These are phyloP conservation scores for Sebastes vulpes DNA, from an alignment of 2,797 vertebrate species.

Conservation along the genomic window DNA sequence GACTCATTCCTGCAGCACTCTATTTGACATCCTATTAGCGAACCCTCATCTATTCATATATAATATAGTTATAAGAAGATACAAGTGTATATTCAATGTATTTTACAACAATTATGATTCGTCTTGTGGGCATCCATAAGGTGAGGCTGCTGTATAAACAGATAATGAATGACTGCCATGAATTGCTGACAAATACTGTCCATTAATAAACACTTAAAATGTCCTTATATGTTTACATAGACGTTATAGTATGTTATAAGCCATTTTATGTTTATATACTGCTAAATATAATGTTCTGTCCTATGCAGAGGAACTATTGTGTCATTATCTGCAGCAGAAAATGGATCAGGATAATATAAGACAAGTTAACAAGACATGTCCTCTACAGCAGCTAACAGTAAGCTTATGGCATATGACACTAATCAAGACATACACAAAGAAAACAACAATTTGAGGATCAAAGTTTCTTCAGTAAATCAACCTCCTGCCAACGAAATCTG, in stretches of 20 bases:
- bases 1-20: no score
- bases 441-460: neutral
- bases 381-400: neutral
- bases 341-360: neutral
- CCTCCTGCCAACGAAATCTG: conserved; percentile 9
- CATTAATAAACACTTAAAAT: neutral
- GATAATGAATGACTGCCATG: neutral
- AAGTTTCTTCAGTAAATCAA: conserved; percentile 9
- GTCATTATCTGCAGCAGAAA: neutral
- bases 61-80: neutral
- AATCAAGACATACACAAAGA: neutral
- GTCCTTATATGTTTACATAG: neutral
- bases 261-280: neutral
- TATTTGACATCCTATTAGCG: neutral
- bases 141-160: neutral
- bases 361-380: neutral
- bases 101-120: neutral
- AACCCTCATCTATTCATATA: neutral
- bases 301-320: neutral
- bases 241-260: neutral
- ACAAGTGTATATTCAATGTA: neutral
- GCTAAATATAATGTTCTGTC: neutral
- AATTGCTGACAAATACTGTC: neutral
- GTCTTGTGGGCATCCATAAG: neutral
- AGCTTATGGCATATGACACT: neutral